Evolutionary conservation across 2,797 vertebrate species (phyloP), one percentile per base, ranked within the genome.

Genomic region (Gymnocypris eckloni): DNA sequence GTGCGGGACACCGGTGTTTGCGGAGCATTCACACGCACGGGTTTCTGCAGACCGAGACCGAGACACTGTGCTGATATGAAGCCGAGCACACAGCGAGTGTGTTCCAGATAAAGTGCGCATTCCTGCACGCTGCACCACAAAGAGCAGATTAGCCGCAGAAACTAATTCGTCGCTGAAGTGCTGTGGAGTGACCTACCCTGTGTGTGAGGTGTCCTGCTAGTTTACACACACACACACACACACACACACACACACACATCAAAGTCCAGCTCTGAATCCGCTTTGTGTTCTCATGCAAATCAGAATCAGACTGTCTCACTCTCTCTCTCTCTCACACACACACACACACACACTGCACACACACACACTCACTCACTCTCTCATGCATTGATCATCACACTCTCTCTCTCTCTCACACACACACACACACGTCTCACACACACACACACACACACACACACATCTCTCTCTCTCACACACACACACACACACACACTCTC

Each of bases 281-380:
- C 88, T 84, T 89, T 89, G 88, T 91, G 90, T 93, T 93, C 88
- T 88, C 83, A 93, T 92, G 92, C 89, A 90, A 93, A 92, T 93
- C 82, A 37, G 87, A 92, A 90, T 88, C 89, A 85, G 81, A 83
- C 81, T 56, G 64, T 76, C 71, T 85, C 81, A 18, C 73, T 39
- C 50, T 22, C 56, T 33, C 79, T 48, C 64, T 39, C 39, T 94
- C 8, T 70, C 43, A 81, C n/a, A 12, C 79, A 71, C 41, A 64
- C 28, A 41, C 28, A 0, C 28, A 33, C 28, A 94, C 8, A 75
- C 43, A 81, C n/a, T 33, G n/a, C 79, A 18, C 39, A 80, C 56
- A 16, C 69, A 81, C 28, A 28, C 28, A 28, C 28, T 13, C 48
- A n/a, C 16, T 28, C 33, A 0, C 2, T 64, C 25, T 16, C 54